These are phyloP conservation scores for Drosophila burlai DNA, from an alignment of 1,140 invertebrate species.

Conservation along the genomic window DNA sequence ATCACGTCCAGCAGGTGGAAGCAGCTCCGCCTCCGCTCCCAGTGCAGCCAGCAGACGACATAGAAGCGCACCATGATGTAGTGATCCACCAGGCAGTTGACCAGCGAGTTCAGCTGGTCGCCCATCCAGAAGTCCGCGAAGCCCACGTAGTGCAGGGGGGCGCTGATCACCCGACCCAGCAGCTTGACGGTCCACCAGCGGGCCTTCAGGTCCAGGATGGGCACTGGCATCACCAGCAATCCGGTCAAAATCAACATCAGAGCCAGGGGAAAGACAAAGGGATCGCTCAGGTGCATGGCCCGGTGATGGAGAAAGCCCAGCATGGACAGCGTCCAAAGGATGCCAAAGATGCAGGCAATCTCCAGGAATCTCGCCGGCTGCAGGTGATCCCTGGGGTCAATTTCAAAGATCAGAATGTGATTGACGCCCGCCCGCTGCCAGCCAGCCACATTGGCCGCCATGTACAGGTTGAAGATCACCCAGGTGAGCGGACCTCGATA, in stretches of 20 bases:
- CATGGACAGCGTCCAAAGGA: slow-evolving; percentile 88
- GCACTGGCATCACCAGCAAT: slow-evolving; percentile 89
- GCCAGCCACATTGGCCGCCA: slow-evolving; percentile 91
- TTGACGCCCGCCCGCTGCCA: slow-evolving; percentile 92
- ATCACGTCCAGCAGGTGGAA: slow-evolving; percentile 53
- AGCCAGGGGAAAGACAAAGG: slow-evolving; percentile 88
- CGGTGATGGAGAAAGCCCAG: slow-evolving; percentile 86
- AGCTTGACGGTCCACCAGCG: slow-evolving; percentile 84
- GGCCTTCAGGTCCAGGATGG: slow-evolving; percentile 88
- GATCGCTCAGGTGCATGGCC: slow-evolving; percentile 86
- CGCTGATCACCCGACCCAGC: slow-evolving; percentile 89
- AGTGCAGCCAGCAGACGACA: slow-evolving; percentile 86
- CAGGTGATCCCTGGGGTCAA: slow-evolving; percentile 90
- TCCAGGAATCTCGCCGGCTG: slow-evolving; percentile 90
- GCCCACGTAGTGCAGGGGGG: slow-evolving; percentile 94
- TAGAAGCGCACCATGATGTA: slow-evolving; percentile 91
- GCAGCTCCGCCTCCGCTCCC: slow-evolving; percentile 77
- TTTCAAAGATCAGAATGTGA: slow-evolving; percentile 92
- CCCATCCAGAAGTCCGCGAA: slow-evolving; percentile 98
- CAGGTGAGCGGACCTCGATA: slow-evolving; percentile 90
- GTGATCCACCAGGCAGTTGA: slow-evolving; percentile 91
- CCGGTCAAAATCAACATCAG: slow-evolving; percentile 87
- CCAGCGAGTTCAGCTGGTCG: slow-evolving; percentile 95
- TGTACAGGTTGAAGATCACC: slow-evolving; percentile 89
- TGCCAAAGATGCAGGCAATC: slow-evolving; percentile 89